These are phyloP conservation scores for Enoplosus armatus DNA, from an alignment of 2,797 vertebrate genomes.

Conservation along the genomic window DNA sequence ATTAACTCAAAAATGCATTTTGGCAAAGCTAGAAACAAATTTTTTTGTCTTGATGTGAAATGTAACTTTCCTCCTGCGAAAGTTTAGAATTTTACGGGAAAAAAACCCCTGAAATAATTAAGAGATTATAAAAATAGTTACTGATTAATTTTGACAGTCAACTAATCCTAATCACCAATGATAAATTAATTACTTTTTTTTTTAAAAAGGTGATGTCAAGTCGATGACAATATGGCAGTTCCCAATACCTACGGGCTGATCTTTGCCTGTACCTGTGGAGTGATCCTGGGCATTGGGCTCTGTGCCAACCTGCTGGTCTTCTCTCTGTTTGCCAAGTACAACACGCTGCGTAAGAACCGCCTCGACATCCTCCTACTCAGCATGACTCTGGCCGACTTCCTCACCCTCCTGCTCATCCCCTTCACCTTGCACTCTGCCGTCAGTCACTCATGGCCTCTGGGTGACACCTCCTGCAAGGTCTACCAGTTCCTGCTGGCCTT, in stretches of 20 bases:
- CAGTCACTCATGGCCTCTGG: slow-evolving; percentile 83
- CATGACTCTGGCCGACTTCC: slow-evolving; percentile 85
- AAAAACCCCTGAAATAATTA: neutral
- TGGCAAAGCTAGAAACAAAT: neutral
- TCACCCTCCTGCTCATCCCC: slow-evolving; percentile 84
- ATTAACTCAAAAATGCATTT: neutral
- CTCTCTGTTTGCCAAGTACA: slow-evolving; percentile 84
- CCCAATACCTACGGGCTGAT: slow-evolving; percentile 81
- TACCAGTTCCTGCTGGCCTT: slow-evolving; percentile 88
- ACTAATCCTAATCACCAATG: neutral
- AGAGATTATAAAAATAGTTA: neutral
- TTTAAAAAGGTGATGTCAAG: slow-evolving; percentile 52
- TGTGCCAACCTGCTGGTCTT: slow-evolving; percentile 86
- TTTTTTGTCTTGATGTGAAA: neutral
- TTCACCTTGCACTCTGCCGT: slow-evolving; percentile 83
- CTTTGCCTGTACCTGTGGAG: slow-evolving; percentile 83
- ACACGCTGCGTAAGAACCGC: slow-evolving; percentile 83
- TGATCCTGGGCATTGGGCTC: slow-evolving; percentile 84
- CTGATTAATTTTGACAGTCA: neutral
- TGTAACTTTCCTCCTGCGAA: neutral
- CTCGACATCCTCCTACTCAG: slow-evolving; percentile 86
- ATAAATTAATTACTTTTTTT: neutral
- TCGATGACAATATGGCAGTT: slow-evolving; percentile 50
- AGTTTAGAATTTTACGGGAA: too few relatives aligned
- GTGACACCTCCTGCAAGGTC: slow-evolving; percentile 84